These are phyloP conservation scores for Chitala chitala DNA, from an alignment of 2,113 vertebrate species.

Conservation along the genomic window DNA sequence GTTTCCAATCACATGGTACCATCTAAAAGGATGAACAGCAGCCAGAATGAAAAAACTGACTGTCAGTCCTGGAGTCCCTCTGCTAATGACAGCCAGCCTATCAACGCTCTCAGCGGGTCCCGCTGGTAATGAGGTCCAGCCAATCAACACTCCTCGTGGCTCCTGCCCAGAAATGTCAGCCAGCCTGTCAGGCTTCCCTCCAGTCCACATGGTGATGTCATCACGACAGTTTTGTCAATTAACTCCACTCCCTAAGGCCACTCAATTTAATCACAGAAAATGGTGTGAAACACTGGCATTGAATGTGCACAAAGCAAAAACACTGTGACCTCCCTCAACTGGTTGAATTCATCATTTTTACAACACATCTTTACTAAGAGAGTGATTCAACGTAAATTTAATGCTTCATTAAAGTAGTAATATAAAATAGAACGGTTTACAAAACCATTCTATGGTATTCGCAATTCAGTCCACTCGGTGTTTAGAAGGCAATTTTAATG, in stretches of 20 bases:
- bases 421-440: too few relatives aligned
- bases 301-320: too few relatives aligned
- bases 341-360: too few relatives aligned
- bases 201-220: conserved; percentile 14
- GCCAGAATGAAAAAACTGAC: too few relatives aligned
- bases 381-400: too few relatives aligned
- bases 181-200: neutral
- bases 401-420: too few relatives aligned
- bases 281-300: too few relatives aligned
- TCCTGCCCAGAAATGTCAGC: neutral
- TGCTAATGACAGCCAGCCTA: neutral
- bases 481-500: neutral
- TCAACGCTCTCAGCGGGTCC: neutral
- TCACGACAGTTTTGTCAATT: neutral
- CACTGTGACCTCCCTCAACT: too few relatives aligned
- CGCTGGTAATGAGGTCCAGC: conserved; percentile 13
- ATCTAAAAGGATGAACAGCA: conserved; percentile 32
- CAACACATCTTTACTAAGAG: too few relatives aligned
- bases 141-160: neutral
- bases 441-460: neutral
- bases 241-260: conserved; percentile 4
- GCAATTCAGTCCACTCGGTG: neutral
- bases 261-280: conserved; percentile 17
- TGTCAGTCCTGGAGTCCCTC: too few relatives aligned
- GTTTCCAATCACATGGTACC: conserved; percentile 24